These are phyloP conservation scores for Neoascia interrupta DNA, from an alignment of 2,888 invertebrate genomes.

Conservation along the genomic window DNA sequence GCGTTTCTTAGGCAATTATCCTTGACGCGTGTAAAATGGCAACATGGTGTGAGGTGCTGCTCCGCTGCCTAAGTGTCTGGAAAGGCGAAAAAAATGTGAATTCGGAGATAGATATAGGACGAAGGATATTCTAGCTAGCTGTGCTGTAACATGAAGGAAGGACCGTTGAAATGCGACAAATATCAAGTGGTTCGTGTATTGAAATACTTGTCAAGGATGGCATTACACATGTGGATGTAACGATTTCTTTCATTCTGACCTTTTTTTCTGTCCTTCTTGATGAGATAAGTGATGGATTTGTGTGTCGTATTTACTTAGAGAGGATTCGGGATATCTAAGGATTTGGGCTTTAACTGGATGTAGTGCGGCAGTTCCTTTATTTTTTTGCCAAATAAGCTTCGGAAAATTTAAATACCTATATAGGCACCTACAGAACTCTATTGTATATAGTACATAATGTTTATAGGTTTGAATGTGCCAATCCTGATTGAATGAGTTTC, in stretches of 20 bases:
- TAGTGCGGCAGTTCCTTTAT: too few relatives aligned
- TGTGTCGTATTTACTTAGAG: not conserved
- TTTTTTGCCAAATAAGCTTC: too few relatives aligned
- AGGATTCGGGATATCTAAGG: not conserved
- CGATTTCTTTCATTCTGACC: constrained; percentile 7
- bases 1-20: constrained; percentile 61
- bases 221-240: constrained; percentile 34
- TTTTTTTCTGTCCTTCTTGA: constrained; percentile 7
- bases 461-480: too few relatives aligned
- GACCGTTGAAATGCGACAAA: constrained; percentile 44
- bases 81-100: constrained; percentile 23
- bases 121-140: not conserved
- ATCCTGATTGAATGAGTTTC: too few relatives aligned
- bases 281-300: not conserved
- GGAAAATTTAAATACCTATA: not conserved
- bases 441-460: too few relatives aligned
- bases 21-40: constrained; percentile 57
- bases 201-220: constrained; percentile 36
- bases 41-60: constrained; percentile 44
- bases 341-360: too few relatives aligned
- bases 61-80: constrained; percentile 63
- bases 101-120: constrained; percentile 14
- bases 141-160: constrained; percentile 18
- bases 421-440: too few relatives aligned
- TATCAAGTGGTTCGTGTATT: constrained; percentile 35